Base-by-base conservation (phyloP, 2,797 vertebrate species). In the Eulemur albifrons region DNA sequence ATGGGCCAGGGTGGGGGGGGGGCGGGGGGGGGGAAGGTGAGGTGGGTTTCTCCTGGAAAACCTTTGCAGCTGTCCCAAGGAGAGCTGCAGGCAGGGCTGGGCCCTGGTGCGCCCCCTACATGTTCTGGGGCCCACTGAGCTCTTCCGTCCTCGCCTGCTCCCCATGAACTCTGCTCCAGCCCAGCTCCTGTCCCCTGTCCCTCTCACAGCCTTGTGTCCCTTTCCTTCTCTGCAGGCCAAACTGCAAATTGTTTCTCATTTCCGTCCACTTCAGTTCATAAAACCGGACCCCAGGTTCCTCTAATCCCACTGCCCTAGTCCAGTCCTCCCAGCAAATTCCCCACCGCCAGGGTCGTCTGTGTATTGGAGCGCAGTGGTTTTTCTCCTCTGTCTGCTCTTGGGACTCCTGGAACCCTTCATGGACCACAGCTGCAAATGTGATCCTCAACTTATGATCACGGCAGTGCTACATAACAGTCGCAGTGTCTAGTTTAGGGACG, bases 401-500 rank as follows among this genome's bases (percentile, higher is more conserved):
- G 40, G 38, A 54, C 57, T 73, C 43, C 50, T 76, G 52, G 88
- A 76, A 75, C 17, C 8, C n/a, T 82, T 45, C 0, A 1, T 21
- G 45, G 82, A 67, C 32, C 59, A 61, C 82, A 67, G 45, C 45
- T 83, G 84, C 21, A 17, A 25, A 50, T 3, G 27, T 8, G 23
- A 35, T 20, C 20, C 20, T 85, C 43, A 21, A 4, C 45, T 40
- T 10, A 25, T 0, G 38, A 17, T 18, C 3, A 7, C 15, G 35
- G n/a, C 63, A 52, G 61, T 23, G 7, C 18, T 54, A 38, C 2
- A 0, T 12, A 43, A 40, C 14, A 27, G 69, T n/a, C 43, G 1
- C 0, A 1, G 72, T 3, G 35, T 10, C 32, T 38, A 5, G 48
- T 15, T 50, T 25, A 27, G 75, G 67, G 57, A 32, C 0, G 0